phyloP scores from a whole-genome alignment of 23 tunicate species.

The Styela clava region DNA sequence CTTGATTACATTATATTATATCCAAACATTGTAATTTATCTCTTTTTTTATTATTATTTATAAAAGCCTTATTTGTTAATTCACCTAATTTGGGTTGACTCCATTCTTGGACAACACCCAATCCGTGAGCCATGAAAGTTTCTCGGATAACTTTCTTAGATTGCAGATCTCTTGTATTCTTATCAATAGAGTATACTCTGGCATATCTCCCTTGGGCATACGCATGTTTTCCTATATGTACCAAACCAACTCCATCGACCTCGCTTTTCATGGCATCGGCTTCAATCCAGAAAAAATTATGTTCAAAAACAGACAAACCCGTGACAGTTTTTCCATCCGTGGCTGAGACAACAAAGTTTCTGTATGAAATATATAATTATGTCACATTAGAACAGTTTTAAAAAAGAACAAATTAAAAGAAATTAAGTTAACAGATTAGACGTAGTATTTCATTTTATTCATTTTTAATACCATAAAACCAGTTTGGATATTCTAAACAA shows the following conservation, averaged over 20 bases:
- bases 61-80: no score
- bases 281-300: constrained; percentile 5
- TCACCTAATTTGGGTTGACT: not conserved
- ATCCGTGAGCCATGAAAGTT: not conserved
- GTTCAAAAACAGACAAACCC: constrained; percentile 10
- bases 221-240: not conserved
- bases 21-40: no score
- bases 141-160: not conserved
- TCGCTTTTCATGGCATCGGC: not conserved
- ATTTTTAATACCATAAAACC: no score
- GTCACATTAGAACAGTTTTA: no score
- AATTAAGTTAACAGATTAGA: no score
- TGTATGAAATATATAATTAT: not conserved
- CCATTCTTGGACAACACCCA: constrained; percentile 20
- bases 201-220: not conserved
- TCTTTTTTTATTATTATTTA: no score
- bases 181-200: not conserved
- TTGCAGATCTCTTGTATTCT: not conserved
- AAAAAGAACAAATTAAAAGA: no score
- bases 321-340: not conserved
- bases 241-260: constrained; percentile 1
- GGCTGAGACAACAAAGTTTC: not conserved
- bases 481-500: no score
- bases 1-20: no score
- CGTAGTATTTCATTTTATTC: no score